Conservation (phyloP, 2,797 vertebrate genomes). For the Megalops cyprinoides region DNA sequence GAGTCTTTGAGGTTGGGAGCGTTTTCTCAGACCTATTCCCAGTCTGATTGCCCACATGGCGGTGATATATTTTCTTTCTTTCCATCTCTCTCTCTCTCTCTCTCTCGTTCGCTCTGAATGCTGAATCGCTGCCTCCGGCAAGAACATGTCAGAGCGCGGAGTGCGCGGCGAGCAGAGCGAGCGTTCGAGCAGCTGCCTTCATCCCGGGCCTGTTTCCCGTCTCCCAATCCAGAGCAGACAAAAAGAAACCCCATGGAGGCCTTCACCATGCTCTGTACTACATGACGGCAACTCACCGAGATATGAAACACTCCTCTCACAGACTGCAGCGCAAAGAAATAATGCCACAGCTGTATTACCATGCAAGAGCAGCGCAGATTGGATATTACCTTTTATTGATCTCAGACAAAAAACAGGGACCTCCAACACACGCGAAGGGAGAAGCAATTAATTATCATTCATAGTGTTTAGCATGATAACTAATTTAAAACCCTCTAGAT, state of each 20-base stretch:
- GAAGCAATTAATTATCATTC: conserved; percentile 34
- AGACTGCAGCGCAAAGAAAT: too few relatives aligned
- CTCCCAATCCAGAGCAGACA: not conserved
- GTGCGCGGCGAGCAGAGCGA: too few relatives aligned
- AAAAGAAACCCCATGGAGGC: too few relatives aligned
- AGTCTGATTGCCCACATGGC: not conserved
- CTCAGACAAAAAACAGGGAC: not conserved
- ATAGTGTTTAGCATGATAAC: conserved; percentile 62
- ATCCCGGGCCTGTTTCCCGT: not conserved
- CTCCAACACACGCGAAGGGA: not conserved
- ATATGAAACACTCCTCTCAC: too few relatives aligned
- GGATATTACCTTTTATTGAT: conserved; percentile 20
- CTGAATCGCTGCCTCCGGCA: conserved; percentile 18
- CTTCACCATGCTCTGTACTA: too few relatives aligned
- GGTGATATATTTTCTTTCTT: not conserved
- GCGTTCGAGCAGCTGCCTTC: not conserved
- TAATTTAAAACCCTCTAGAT: conserved; percentile 44
- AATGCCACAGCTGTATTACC: too few relatives aligned
- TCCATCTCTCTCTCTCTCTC: not conserved
- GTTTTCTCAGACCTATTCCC: not conserved
- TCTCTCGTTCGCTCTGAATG: not conserved
- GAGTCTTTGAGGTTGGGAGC: not conserved
- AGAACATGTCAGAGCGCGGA: conserved; percentile 1
- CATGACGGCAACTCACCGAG: too few relatives aligned
- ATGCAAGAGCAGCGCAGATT: too few relatives aligned